These are phyloP conservation scores for Heliconius melpomene DNA, from an alignment of 1,140 invertebrate genomes.

Conservation along the genomic window DNA sequence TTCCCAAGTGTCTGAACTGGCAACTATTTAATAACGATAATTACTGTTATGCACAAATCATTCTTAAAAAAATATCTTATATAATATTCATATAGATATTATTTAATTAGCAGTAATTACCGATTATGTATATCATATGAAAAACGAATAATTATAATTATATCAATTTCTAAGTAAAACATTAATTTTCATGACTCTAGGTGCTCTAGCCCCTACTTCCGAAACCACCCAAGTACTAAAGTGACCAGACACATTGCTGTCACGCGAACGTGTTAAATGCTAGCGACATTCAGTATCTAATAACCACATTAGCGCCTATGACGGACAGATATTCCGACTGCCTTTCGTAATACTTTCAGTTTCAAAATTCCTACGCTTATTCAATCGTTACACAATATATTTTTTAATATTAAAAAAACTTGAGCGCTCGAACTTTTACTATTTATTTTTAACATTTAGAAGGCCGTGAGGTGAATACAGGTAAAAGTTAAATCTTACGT, in stretches of 20 bases:
- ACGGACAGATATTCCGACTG: constrained; percentile 46
- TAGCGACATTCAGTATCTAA: constrained; percentile 43
- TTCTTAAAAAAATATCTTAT: neutral
- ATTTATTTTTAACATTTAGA: neutral
- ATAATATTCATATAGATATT: neutral
- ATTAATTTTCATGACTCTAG: neutral
- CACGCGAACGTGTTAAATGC: constrained; percentile 34
- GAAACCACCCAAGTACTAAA: neutral
- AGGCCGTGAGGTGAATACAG: constrained; percentile 1
- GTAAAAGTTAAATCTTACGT: constrained; percentile 45
- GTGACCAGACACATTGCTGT: neutral
- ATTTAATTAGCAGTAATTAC: neutral
- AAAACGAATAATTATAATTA: neutral
- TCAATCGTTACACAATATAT: constrained; percentile 47
- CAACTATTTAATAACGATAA: constrained; percentile 21
- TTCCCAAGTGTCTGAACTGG: neutral
- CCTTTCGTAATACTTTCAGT: constrained; percentile 75
- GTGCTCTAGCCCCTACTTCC: neutral
- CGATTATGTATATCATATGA: neutral
- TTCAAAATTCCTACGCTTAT: constrained; percentile 48
- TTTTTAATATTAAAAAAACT: constrained; percentile 27
- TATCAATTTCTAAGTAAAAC: neutral
- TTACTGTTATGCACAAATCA: constrained; percentile 16
- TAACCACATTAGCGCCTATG: constrained; percentile 50
- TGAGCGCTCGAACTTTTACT: constrained; percentile 4